A percentile compares a stretch with the other conserved stretches of the same genome.
These are phyloP conservation scores for Pachliopta kotzebuea DNA, from an alignment of 2,888 invertebrate genomes.

Conservation along the genomic window DNA sequence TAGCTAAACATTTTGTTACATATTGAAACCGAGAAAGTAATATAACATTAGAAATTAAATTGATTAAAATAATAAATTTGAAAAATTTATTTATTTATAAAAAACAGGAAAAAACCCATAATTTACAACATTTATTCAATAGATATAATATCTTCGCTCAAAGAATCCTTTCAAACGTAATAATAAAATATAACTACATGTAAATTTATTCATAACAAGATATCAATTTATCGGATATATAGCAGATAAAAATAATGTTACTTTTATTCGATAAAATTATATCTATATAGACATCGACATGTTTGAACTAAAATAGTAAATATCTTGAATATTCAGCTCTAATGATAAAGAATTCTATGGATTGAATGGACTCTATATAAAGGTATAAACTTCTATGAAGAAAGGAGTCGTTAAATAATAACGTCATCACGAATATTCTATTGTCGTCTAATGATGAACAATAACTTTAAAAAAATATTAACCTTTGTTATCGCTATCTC, in stretches of 20 bases:
- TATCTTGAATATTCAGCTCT: too few relatives aligned
- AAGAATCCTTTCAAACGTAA: background rate
- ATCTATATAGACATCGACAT: background rate
- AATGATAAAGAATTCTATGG: too few relatives aligned
- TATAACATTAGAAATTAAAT: too few relatives aligned
- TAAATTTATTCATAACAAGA: slow-evolving; percentile 1
- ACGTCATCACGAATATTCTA: too few relatives aligned
- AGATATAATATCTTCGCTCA: background rate
- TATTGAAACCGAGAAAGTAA: too few relatives aligned
- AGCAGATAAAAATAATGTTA: slow-evolving; percentile 1
- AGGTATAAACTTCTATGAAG: too few relatives aligned
- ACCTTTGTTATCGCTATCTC: too few relatives aligned
- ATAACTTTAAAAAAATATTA: too few relatives aligned
- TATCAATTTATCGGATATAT: slow-evolving; percentile 2
- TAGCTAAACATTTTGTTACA: too few relatives aligned
- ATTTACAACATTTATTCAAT: background rate
- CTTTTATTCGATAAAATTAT: background rate
- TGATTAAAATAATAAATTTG: background rate
- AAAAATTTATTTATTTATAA: background rate
- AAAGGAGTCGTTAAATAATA: too few relatives aligned
- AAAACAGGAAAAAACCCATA: background rate
- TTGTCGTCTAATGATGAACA: too few relatives aligned
- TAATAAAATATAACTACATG: background rate
- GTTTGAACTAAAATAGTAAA: background rate
- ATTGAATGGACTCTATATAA: too few relatives aligned